Evolutionary conservation across 2,113 vertebrate genomes (phyloP).

Genomic region (Apus apus): DNA sequence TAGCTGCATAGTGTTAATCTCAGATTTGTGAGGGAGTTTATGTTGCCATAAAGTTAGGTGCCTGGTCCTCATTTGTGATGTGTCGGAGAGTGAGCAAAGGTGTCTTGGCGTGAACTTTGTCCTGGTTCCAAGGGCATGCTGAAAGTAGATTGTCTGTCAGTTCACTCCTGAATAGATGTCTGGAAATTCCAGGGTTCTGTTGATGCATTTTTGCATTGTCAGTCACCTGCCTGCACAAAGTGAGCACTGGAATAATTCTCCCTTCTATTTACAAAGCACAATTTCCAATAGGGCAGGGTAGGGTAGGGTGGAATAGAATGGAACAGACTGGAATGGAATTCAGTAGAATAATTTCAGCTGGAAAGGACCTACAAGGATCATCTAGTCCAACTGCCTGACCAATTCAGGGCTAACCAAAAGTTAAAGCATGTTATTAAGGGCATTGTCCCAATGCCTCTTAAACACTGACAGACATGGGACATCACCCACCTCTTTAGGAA

Average conservation of each 20-base stretch:
- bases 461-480: neutral
- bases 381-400: neutral
- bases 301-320: too few species aligned
- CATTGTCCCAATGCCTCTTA: neutral
- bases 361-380: neutral
- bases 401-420: neutral
- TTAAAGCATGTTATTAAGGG: neutral
- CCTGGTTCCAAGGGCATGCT: constrained; percentile 39
- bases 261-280: neutral
- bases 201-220: neutral
- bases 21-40: constrained; percentile 40
- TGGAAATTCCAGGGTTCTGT: constrained; percentile 5
- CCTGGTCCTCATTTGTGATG: constrained; percentile 34
- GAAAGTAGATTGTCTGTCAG: constrained; percentile 43
- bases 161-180: neutral
- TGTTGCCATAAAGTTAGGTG: constrained; percentile 18
- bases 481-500: neutral
- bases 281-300: neutral
- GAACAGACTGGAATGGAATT: neutral
- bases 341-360: neutral
- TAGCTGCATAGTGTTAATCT: constrained; percentile 29
- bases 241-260: neutral
- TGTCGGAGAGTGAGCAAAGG: neutral
- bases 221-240: neutral
- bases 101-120: constrained; percentile 45